Evolutionary conservation across 2,888 invertebrate genomes (phyloP), one percentile per base, ranked within the genome.

Genomic region (Drosophila austrosaltans): DNA sequence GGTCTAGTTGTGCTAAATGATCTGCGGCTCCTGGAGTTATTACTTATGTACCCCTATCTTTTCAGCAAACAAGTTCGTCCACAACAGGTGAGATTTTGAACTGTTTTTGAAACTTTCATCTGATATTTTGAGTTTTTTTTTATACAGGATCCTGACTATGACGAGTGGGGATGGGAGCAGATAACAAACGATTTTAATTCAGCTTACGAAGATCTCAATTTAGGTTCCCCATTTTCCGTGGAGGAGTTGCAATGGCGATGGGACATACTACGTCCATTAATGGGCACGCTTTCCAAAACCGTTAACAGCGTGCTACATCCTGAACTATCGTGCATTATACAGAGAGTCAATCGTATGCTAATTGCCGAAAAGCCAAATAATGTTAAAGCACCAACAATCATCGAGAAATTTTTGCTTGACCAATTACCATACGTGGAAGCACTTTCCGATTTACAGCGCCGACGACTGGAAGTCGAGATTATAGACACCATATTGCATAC

Each of bases 401-500:
- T 48, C 0, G 66, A 44, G 61, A 12, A 30, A 12, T 65, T 80
- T 3, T 22, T 86, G 8, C 69, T 80, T 5, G 42, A 72, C 0
- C 85, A 89, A 30, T 22, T 77, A 22, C 36, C 62, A 0, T 70
- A 80, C 8, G 65, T 81, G 2, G 69, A 82, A 39, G 42, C 53
- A 2, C 48, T 90, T 12, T 63, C 88, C 0, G 4, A 60, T 3
- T 25, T 39, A 2, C 67, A 72, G 20, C 85, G 77, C 3, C 67
- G 74, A 6, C 73, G 69, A 0, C 54, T 90, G 22, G 90, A 91
- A 69, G 78, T 73, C 7, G 91, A 91, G 20, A 64, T 91, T 1
- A 63, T 90, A 40, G 75, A 87, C 28, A 42, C 82, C 8, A 75
- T 90, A 53, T 63, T 90, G 1, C 64, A 28, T 1, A 30, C 75